Conservation (phyloP, 2,888 invertebrate species). For the Choristoneura rosaceana region DNA sequence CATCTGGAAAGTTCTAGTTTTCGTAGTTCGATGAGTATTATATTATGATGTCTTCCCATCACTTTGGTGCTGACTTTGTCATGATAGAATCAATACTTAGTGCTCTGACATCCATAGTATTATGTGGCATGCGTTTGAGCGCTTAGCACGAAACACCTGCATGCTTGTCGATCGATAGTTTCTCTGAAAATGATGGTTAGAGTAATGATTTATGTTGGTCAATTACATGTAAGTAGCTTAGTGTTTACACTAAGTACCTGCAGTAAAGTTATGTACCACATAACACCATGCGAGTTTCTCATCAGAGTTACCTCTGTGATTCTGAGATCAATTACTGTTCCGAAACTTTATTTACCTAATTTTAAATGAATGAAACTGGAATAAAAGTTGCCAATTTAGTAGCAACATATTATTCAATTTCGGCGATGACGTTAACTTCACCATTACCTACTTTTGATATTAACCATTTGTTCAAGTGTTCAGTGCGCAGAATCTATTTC, state of each 20-base stretch:
- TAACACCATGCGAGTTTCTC: constrained; percentile 75
- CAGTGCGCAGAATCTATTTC: constrained; percentile 21
- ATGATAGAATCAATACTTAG: constrained; percentile 72
- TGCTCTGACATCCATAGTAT: constrained; percentile 77
- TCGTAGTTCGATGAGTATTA: not conserved
- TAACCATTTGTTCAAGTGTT: constrained; percentile 5
- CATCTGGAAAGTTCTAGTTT: constrained; percentile 48
- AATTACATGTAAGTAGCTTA: constrained; percentile 22
- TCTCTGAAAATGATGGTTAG: constrained; percentile 40
- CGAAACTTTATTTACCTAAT: too few species aligned
- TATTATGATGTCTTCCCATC: constrained; percentile 72
- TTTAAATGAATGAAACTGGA: not conserved
- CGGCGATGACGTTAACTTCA: constrained; percentile 27
- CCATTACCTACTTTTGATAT: constrained; percentile 41
- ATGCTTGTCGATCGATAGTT: constrained; percentile 25
- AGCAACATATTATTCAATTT: not conserved
- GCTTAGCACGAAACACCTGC: constrained; percentile 20
- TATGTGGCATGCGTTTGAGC: constrained; percentile 77
- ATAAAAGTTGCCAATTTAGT: not conserved
- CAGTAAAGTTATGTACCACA: constrained; percentile 68
- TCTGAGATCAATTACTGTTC: constrained; percentile 20
- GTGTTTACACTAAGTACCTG: constrained; percentile 17
- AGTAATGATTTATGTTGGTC: constrained; percentile 34
- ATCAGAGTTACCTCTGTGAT: constrained; percentile 22
- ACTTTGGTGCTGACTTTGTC: constrained; percentile 76